These are phyloP conservation scores for Exephanes ischioxanthus DNA, from an alignment of 2,888 invertebrate species.

Conservation along the genomic window DNA sequence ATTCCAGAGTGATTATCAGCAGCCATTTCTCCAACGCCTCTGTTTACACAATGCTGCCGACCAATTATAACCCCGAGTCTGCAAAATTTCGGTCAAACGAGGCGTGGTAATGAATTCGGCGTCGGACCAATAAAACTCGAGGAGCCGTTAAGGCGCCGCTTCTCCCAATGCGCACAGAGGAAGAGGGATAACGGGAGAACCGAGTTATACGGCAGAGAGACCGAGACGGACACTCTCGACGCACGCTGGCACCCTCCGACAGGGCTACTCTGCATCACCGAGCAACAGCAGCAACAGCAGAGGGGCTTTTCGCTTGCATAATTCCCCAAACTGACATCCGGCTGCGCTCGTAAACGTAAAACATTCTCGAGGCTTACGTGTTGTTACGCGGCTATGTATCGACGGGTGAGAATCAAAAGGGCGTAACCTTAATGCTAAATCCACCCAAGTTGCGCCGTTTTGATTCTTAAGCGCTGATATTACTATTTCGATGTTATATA, in stretches of 20 bases:
- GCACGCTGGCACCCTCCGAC: conserved; percentile 54
- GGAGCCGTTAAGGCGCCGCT: conserved; percentile 71
- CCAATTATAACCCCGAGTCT: conserved; percentile 75
- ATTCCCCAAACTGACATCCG: conserved; percentile 55
- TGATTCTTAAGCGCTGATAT: background rate
- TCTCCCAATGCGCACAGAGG: conserved; percentile 66
- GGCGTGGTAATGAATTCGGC: conserved; percentile 80
- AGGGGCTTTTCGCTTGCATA: conserved; percentile 33
- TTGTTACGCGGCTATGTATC: conserved; percentile 10
- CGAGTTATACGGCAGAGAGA: conserved; percentile 20
- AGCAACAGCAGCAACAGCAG: background rate
- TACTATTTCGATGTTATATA: conserved; percentile 15
- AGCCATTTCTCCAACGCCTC: conserved; percentile 29
- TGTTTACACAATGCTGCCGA: conserved; percentile 50
- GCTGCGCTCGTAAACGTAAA: conserved; percentile 57
- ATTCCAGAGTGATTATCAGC: conserved; percentile 26
- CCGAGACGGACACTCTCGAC: conserved; percentile 5
- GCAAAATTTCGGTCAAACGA: conserved; percentile 76
- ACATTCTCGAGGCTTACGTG: conserved; percentile 41
- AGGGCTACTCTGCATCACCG: conserved; percentile 38
- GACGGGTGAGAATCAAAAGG: background rate
- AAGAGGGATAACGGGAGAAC: background rate
- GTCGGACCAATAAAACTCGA: conserved; percentile 77
- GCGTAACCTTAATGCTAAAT: background rate
- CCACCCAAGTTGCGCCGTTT: background rate